A percentile compares a stretch with the other conserved stretches of the same genome.
Conservation (phyloP, 1,140 invertebrate genomes). For the Sinonovacula constricta region DNA sequence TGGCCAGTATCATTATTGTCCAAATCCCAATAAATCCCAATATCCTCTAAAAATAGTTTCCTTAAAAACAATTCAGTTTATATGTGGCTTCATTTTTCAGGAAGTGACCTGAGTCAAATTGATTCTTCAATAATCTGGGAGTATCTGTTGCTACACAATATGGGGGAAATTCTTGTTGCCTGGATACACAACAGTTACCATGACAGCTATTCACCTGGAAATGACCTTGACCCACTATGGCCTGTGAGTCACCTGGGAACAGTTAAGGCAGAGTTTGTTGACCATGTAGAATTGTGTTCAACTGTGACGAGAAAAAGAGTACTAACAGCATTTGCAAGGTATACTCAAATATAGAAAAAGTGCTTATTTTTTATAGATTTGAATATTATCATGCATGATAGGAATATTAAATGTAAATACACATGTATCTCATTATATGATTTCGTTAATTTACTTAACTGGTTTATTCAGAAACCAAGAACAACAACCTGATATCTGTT, state of each 20-base stretch:
- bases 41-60: too few relatives aligned
- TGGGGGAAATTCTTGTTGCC: conserved; percentile 24
- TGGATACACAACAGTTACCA: conserved; percentile 46
- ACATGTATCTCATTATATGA: too few relatives aligned
- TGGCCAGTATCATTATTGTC: too few relatives aligned
- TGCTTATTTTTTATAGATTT: too few relatives aligned
- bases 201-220: not conserved
- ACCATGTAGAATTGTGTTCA: conserved; percentile 27
- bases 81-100: conserved; percentile 10
- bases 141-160: conserved; percentile 36
- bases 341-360: too few relatives aligned
- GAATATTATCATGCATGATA: too few relatives aligned
- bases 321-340: conserved; percentile 41
- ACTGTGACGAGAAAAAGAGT: not conserved
- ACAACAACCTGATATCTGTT: too few relatives aligned
- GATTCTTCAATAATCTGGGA: conserved; percentile 33
- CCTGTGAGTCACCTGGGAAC: conserved; percentile 16
- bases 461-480: too few relatives aligned
- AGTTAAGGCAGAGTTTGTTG: conserved; percentile 16
- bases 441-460: too few relatives aligned
- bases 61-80: not conserved
- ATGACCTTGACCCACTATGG: not conserved
- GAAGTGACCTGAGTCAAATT: conserved; percentile 17
- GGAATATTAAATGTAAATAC: too few relatives aligned
- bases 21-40: too few relatives aligned